Evolutionary conservation across 2,888 invertebrate species (phyloP).

Genomic region (Dryococelus australis): DNA sequence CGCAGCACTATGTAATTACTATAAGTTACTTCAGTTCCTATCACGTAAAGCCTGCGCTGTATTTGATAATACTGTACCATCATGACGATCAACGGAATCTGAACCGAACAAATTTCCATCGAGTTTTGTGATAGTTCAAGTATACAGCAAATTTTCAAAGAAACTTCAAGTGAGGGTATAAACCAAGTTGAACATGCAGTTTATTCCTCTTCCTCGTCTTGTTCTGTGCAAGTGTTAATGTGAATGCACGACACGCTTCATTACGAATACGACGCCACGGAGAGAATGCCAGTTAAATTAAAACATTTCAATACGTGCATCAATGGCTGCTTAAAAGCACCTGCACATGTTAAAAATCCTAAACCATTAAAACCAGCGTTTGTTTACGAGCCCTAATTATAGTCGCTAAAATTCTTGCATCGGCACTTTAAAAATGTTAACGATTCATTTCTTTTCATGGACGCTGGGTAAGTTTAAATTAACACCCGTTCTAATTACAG

Average conservation of each 20-base stretch:
- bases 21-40: too few species aligned
- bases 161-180: too few species aligned
- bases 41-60: too few species aligned
- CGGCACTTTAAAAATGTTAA: neutral
- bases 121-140: too few species aligned
- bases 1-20: too few species aligned
- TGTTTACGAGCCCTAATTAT: neutral
- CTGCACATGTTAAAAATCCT: neutral
- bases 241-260: neutral
- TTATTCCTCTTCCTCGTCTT: neutral
- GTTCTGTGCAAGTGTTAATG: neutral
- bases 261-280: neutral
- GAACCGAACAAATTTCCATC: too few species aligned
- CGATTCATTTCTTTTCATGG: neutral
- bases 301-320: neutral
- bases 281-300: neutral
- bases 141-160: too few species aligned
- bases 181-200: too few species aligned
- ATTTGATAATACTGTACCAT: too few species aligned
- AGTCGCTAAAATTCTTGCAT: neutral
- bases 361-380: neutral
- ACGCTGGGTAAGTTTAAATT: neutral
- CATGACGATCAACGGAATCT: too few species aligned
- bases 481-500: neutral
- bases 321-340: neutral